Conservation (phyloP, 2,797 vertebrate genomes). For the Phataginus tricuspis region DNA sequence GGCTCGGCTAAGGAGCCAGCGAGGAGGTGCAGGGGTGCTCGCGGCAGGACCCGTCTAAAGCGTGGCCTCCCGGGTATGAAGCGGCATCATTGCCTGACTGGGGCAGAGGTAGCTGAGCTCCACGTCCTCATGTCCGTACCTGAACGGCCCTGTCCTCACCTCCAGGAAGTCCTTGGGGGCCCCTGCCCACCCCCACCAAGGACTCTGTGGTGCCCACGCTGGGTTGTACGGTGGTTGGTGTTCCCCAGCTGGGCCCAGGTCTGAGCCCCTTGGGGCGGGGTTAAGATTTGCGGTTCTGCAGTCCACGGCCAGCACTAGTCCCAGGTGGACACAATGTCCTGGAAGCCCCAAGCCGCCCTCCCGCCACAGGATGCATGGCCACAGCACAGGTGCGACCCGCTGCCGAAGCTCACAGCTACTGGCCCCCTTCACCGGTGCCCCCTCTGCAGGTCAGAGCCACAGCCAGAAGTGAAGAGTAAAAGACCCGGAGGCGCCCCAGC, state of each 20-base stretch:
- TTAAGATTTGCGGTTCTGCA: neutral
- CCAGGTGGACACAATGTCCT: neutral
- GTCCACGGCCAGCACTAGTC: rapidly evolving
- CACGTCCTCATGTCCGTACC: rapidly evolving
- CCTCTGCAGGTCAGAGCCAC: neutral
- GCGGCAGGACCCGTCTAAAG: too few species aligned
- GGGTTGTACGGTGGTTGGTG: neutral
- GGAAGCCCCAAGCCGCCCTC: rapidly evolving
- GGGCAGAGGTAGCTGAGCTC: neutral
- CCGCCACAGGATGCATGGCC: rapidly evolving
- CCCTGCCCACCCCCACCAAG: too few species aligned
- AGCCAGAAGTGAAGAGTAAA: rapidly evolving
- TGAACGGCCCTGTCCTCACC: neutral
- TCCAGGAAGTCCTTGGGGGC: neutral
- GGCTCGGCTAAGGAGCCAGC: neutral
- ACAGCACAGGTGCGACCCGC: rapidly evolving
- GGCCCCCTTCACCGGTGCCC: neutral
- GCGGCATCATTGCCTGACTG: rapidly evolving
- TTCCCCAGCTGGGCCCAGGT: neutral
- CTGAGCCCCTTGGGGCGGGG: neutral
- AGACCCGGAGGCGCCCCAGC: slow-evolving; percentile 1
- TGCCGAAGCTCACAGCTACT: rapidly evolving
- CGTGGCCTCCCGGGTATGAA: neutral
- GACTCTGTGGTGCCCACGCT: neutral
- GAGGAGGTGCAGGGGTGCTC: too few species aligned